These are phyloP conservation scores for Chaetops frenatus DNA, from an alignment of 2,113 vertebrate genomes.

Conservation along the genomic window DNA sequence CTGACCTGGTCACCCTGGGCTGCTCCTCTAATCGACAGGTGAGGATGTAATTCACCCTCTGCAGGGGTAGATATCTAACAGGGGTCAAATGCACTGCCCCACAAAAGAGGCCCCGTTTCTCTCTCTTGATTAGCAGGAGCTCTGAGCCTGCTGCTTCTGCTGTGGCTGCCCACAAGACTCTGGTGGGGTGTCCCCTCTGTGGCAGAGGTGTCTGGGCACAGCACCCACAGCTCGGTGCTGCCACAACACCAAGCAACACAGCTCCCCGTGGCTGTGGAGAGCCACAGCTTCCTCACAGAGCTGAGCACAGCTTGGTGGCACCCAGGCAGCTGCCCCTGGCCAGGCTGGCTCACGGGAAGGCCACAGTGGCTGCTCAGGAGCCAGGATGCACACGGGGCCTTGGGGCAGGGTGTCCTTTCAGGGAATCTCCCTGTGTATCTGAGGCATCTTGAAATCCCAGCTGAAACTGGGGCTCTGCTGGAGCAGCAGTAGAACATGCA, in stretches of 20 bases:
- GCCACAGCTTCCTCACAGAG: background rate
- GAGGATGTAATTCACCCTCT: background rate
- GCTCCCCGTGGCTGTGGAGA: fast-evolving
- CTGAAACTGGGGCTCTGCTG: background rate
- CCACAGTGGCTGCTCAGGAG: background rate
- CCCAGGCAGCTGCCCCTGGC: background rate
- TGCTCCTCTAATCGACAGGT: background rate
- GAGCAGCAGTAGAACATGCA: background rate
- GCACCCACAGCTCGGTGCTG: background rate
- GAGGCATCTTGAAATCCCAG: background rate
- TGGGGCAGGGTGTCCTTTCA: background rate
- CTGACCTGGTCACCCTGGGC: background rate
- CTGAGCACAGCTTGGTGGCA: background rate
- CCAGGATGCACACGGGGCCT: fast-evolving
- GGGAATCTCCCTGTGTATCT: background rate
- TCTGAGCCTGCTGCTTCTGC: background rate
- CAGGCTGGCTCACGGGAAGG: background rate
- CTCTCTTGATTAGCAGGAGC: background rate
- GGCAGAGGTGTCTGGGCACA: background rate
- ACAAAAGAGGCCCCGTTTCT: background rate
- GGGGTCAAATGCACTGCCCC: background rate
- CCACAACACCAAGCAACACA: too few relatives aligned
- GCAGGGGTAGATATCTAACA: background rate
- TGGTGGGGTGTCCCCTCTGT: background rate
- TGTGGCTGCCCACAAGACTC: background rate